Percentiles rank a stretch among this genome's conserved stretches.
These are phyloP conservation scores for Pseudococcus jackbeardsleyi DNA, from an alignment of 2,888 invertebrate species.

Conservation along the genomic window DNA sequence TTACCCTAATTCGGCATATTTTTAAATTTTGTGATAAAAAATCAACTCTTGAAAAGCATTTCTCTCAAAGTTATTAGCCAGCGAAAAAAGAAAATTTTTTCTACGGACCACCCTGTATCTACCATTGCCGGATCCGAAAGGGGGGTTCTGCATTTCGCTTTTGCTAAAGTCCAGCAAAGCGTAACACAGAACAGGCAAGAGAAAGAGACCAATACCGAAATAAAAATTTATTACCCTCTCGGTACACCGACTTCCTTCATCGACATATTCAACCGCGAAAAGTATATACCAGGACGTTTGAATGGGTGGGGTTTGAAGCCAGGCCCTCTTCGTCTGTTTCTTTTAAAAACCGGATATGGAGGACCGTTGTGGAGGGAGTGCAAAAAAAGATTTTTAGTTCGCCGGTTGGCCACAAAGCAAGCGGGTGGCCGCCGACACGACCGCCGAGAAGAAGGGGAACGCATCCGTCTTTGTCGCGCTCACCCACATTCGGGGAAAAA, in stretches of 20 bases:
- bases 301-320: conserved; percentile 68
- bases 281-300: conserved; percentile 48
- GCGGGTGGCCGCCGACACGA: conserved; percentile 68
- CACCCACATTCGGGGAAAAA: conserved; percentile 65
- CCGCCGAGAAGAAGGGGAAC: conserved; percentile 67
- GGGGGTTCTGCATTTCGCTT: too few species aligned
- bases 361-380: conserved; percentile 69
- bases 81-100: too few species aligned
- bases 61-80: too few species aligned
- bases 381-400: conserved; percentile 68
- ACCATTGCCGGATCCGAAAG: too few species aligned
- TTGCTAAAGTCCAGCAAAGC: background rate
- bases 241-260: conserved; percentile 65
- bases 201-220: background rate
- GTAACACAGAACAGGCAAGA: background rate
- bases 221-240: conserved; percentile 58
- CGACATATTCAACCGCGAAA: conserved; percentile 56
- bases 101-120: too few species aligned
- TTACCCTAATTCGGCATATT: too few species aligned
- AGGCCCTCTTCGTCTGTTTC: conserved; percentile 74
- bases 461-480: conserved; percentile 64
- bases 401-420: conserved; percentile 69
- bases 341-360: conserved; percentile 74
- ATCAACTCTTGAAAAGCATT: too few species aligned
- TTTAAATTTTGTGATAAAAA: too few species aligned